Conservation (phyloP, 2,797 vertebrate genomes). For the Morus bassanus region DNA sequence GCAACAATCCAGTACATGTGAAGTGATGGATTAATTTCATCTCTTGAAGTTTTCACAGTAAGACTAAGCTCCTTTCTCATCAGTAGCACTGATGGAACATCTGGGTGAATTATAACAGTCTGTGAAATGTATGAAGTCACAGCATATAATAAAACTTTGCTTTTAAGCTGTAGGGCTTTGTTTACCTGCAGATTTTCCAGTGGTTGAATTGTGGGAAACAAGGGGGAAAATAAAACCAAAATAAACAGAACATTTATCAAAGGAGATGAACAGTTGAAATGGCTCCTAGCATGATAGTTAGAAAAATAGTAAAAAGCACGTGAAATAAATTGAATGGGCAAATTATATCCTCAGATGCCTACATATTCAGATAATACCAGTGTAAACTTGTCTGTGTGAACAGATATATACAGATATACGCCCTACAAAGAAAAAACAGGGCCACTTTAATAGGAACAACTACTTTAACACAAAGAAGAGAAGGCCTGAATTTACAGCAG, state of each 20-base stretch:
- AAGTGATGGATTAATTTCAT: background rate
- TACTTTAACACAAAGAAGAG: background rate
- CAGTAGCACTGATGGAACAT: background rate
- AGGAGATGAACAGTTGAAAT: background rate
- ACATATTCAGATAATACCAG: background rate
- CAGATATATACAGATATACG: background rate
- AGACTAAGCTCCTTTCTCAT: background rate
- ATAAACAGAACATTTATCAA: background rate
- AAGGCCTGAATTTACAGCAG: background rate
- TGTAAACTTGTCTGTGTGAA: background rate
- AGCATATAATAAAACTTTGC: background rate
- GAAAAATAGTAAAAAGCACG: background rate
- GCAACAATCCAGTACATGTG: background rate
- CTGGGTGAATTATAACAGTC: background rate
- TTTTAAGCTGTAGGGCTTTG: background rate
- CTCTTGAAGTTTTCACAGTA: background rate
- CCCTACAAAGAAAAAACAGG: background rate
- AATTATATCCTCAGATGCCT: background rate
- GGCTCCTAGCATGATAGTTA: background rate
- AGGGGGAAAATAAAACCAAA: background rate
- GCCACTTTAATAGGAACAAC: background rate
- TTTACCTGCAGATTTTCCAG: background rate
- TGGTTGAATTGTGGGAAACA: background rate
- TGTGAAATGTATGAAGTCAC: background rate
- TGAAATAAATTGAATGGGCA: background rate